Percentiles rank a stretch among this genome's conserved stretches.
Conservation (phyloP, 2,113 vertebrate species). For the Seriola rivoliana region DNA sequence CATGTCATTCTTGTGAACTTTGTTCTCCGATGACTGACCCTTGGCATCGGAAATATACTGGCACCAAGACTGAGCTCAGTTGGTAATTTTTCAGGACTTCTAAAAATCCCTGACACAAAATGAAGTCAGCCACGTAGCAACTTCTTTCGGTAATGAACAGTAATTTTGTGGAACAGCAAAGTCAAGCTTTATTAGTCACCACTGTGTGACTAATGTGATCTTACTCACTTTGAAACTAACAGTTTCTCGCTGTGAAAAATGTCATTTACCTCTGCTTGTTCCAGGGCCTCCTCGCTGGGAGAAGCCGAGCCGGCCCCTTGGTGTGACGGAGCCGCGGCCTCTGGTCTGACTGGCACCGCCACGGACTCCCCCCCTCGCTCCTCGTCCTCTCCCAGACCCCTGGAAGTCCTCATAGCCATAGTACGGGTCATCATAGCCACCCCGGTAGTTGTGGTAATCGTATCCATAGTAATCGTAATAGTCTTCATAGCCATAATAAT, state of each 20-base stretch:
- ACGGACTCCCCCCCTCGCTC: conserved; percentile 92
- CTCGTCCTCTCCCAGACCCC: conserved; percentile 96
- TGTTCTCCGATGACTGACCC: not conserved
- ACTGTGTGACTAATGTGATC: not conserved
- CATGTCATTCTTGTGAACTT: not conserved
- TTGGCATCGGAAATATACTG: not conserved
- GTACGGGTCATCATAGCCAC: conserved; percentile 99
- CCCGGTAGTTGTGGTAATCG: conserved; percentile 99
- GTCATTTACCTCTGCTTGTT: conserved; percentile 94
- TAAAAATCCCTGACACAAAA: not conserved
- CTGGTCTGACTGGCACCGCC: conserved; percentile 78
- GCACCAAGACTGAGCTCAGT: not conserved
- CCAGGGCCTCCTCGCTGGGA: conserved; percentile 95
- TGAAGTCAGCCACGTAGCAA: not conserved
- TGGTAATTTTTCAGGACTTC: not conserved
- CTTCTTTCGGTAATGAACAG: not conserved
- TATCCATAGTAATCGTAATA: conserved; percentile 99
- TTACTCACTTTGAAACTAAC: not conserved
- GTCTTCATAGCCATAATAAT: conserved; percentile 99
- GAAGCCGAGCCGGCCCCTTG: conserved; percentile 94
- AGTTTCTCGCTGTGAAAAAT: conserved; percentile 7
- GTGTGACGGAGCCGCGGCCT: conserved; percentile 91
- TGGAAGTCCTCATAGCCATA: conserved; percentile 99
- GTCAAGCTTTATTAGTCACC: not conserved
- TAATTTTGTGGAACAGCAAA: conserved; percentile 1